Percentiles rank a stretch among this genome's conserved stretches.
These are phyloP conservation scores for Pomacea maculata DNA, from an alignment of 1,140 invertebrate genomes.

Conservation along the genomic window DNA sequence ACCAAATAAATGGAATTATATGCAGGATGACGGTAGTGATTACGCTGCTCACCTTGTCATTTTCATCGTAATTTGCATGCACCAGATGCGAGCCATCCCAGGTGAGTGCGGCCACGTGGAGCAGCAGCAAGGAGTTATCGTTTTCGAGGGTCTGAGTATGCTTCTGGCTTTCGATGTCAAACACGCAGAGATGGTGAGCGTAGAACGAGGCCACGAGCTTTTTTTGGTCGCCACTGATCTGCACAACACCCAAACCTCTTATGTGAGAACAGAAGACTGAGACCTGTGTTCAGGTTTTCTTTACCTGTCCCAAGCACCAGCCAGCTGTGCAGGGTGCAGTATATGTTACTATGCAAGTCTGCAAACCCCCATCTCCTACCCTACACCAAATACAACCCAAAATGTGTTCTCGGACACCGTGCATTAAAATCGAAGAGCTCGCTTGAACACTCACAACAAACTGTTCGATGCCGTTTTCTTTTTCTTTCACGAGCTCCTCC, in stretches of 20 bases:
- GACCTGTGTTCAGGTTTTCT: neutral
- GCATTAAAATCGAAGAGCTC: too few relatives aligned
- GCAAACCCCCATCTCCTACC: too few relatives aligned
- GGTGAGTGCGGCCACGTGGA: slow-evolving; percentile 58
- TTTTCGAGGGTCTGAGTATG: slow-evolving; percentile 58
- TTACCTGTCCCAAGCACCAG: neutral
- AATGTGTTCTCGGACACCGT: too few relatives aligned
- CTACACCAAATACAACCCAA: too few relatives aligned
- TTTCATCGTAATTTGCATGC: slow-evolving; percentile 62
- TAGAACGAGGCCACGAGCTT: slow-evolving; percentile 63
- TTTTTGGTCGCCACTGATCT: slow-evolving; percentile 52
- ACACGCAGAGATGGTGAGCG: slow-evolving; percentile 62
- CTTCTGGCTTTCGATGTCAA: slow-evolving; percentile 49
- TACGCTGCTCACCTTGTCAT: slow-evolving; percentile 39
- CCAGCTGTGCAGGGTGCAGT: too few relatives aligned
- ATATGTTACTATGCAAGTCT: too few relatives aligned
- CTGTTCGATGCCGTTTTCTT: slow-evolving; percentile 59
- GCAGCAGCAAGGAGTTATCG: slow-evolving; percentile 57
- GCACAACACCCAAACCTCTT: neutral
- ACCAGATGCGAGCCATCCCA: slow-evolving; percentile 57
- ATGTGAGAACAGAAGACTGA: neutral
- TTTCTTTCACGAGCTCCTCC: slow-evolving; percentile 57
- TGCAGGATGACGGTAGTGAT: too few relatives aligned
- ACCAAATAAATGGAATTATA: too few relatives aligned
- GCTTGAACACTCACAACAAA: slow-evolving; percentile 42